These are phyloP conservation scores for Nerophis lumbriciformis DNA, from an alignment of 2,113 vertebrate genomes.

Conservation along the genomic window DNA sequence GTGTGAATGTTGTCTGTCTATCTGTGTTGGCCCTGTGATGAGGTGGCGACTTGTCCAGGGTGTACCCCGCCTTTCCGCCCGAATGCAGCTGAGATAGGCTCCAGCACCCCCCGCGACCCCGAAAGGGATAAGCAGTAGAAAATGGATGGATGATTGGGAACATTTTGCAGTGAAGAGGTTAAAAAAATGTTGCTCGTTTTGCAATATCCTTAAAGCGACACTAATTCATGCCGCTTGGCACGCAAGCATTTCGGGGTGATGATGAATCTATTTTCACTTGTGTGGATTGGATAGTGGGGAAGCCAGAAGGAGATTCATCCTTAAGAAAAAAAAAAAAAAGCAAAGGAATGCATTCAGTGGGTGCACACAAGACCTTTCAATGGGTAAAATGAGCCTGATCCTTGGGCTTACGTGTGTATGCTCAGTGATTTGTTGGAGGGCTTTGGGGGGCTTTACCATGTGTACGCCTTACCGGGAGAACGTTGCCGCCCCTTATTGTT, in stretches of 20 bases:
- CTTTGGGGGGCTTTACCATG: slow-evolving; percentile 64
- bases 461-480: slow-evolving; percentile 46
- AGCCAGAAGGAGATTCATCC: slow-evolving; percentile 35
- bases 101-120: no score
- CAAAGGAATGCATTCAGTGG: slow-evolving; percentile 58
- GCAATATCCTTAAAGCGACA: slow-evolving; percentile 40
- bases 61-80: no score
- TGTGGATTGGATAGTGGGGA: slow-evolving; percentile 28
- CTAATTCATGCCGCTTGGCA: slow-evolving; percentile 54
- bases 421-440: slow-evolving; percentile 71
- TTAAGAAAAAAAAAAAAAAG: slow-evolving; percentile 44
- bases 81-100: no score
- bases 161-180: slow-evolving; percentile 15
- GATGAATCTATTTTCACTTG: slow-evolving; percentile 47
- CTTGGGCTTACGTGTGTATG: slow-evolving; percentile 63
- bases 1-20: no score
- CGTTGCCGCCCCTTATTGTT: slow-evolving; percentile 51
- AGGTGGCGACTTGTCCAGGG: no score
- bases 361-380: slow-evolving; percentile 53
- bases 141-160: slow-evolving; percentile 2
- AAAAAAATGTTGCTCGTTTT: slow-evolving; percentile 19
- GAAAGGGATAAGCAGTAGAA: no score
- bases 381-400: slow-evolving; percentile 67
- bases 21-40: no score
- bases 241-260: slow-evolving; percentile 40